Evolutionary conservation across 2,113 vertebrate genomes (phyloP).

Genomic region (Scortum barcoo): DNA sequence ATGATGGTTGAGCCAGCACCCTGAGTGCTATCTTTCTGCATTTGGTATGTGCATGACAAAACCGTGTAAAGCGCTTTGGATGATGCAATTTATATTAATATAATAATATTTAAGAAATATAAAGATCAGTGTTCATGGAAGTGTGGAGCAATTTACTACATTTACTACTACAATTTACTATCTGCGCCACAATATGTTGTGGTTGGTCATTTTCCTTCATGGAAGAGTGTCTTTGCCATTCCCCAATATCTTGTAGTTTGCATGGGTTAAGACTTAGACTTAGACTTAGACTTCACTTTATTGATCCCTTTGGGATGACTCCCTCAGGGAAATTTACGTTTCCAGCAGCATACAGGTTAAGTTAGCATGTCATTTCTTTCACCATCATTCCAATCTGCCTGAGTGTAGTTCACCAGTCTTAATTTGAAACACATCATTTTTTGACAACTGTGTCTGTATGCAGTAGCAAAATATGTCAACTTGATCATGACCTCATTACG

Average conservation of each 20-base stretch:
- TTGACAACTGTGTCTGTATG: neutral
- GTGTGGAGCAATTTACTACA: neutral
- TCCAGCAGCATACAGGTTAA: too few species aligned
- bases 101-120: too few species aligned
- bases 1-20: too few species aligned
- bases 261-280: too few species aligned
- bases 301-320: too few species aligned
- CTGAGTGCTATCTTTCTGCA: too few species aligned
- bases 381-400: neutral
- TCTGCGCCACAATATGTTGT: neutral
- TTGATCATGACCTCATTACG: constrained; percentile 35
- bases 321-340: too few species aligned
- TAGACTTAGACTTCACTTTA: too few species aligned
- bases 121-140: neutral
- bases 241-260: neutral
- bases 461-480: constrained; percentile 23
- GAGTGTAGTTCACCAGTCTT: neutral
- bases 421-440: constrained; percentile 8
- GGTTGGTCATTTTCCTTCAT: neutral
- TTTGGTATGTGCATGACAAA: too few species aligned
- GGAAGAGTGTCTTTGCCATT: neutral
- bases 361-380: neutral
- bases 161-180: neutral
- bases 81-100: too few species aligned
- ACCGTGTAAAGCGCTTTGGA: too few species aligned